Base-by-base conservation (phyloP, 2,113 vertebrate species). In the Misgurnus anguillicaudatus region DNA sequence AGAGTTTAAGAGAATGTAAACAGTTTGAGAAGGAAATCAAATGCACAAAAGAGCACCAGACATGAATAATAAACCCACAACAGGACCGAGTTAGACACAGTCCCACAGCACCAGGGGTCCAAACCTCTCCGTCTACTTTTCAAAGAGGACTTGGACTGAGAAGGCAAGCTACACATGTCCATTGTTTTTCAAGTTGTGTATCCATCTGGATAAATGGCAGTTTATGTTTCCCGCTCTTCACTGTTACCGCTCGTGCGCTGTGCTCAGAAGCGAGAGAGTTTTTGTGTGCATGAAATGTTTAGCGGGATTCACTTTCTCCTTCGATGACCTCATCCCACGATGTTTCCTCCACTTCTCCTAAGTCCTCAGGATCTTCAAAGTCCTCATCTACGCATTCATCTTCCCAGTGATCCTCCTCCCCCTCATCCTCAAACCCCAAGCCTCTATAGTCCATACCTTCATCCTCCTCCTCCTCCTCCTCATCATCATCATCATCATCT, bases 31-130 rank as follows among this genome's bases (percentile, higher is more conserved):
- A 78, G 63, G 72, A 75, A 80, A 81, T 75, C 58, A 76, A 84
- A 87, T 83, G 51, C 85, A 88, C 78, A 86, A 86, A 88, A 91
- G 84, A 91, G 91, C 92, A 94, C 92, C 90, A 91, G 88, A 93
- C 90, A 92, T 85, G 87, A 87, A 91, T 77, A 87, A 90, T 84
- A 88, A 85, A 89, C 87, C 13, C 82, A 88, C 87, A 88, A 82
- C 89, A 88, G 86, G 89, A 87, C 83, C 84, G 87, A 83, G 64
- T 55, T 70, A 79, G 88, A 78, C 82, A 82, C 80, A 19, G 65
- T 87, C 87, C 86, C 82, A 82, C 87, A 92, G 92, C 92, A 93
- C 92, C 93, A 87, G 86, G 24, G 24, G 75, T 89, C 76, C 63
- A 80, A 83, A 66, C 81, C 81, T 53, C 62, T 87, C 83, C 81